Evolutionary conservation across 2,113 vertebrate genomes (phyloP).

Genomic region (Struthio camelus): DNA sequence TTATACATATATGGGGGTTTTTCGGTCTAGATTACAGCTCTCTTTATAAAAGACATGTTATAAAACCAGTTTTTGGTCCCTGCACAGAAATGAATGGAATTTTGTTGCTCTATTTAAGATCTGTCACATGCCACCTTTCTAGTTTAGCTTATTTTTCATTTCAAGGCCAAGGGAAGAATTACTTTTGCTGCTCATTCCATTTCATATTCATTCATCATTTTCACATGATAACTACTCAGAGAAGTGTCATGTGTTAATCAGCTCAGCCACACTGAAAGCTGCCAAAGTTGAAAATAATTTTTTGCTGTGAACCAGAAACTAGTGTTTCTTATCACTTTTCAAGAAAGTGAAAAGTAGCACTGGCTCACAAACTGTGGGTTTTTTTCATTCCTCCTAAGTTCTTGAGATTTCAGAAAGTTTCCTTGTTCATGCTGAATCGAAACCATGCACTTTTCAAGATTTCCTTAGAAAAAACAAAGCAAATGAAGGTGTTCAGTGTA

Average conservation of each 20-base stretch:
- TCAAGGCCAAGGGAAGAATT: neutral
- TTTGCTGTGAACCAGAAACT: conserved; percentile 32
- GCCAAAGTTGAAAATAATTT: neutral
- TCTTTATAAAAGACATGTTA: neutral
- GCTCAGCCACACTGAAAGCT: conserved; percentile 19
- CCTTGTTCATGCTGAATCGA: neutral
- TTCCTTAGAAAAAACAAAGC: neutral
- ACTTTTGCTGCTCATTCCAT: neutral
- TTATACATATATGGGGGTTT: neutral
- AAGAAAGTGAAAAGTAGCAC: conserved; percentile 53
- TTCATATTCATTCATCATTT: conserved; percentile 15
- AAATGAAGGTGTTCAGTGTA: accelerated
- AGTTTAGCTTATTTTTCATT: neutral
- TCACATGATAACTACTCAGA: neutral
- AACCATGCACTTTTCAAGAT: neutral
- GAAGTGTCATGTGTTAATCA: conserved; percentile 15
- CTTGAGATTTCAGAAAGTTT: neutral
- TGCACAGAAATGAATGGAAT: neutral
- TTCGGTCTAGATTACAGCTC: neutral
- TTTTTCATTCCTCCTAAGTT: neutral
- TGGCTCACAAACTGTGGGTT: neutral
- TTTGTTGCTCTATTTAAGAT: neutral
- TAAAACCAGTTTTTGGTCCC: neutral
- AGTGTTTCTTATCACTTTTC: conserved; percentile 61
- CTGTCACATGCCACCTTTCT: neutral